phyloP scores from a whole-genome alignment of 2,888 invertebrate genomes.

The Perizoma affinitatum region DNA sequence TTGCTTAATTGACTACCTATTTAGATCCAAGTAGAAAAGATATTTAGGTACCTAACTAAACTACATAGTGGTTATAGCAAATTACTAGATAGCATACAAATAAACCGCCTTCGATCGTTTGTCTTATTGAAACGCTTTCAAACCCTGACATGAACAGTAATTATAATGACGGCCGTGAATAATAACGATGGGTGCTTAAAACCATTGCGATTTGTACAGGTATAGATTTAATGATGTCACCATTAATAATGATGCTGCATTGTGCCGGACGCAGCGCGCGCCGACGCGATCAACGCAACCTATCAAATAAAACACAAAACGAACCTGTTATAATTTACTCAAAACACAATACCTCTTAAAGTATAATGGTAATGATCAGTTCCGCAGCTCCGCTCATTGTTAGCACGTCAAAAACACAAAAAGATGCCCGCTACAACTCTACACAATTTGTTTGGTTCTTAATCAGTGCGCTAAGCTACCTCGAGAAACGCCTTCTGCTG shows the following conservation, averaged over 20 bases:
- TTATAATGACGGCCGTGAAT: constrained; percentile 50
- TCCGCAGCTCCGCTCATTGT: constrained; percentile 76
- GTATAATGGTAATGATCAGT: constrained; percentile 83
- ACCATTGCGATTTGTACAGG: constrained; percentile 58
- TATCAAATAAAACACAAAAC: constrained; percentile 73
- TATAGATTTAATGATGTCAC: constrained; percentile 73
- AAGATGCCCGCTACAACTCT: constrained; percentile 59
- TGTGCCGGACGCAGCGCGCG: constrained; percentile 58
- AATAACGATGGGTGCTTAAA: constrained; percentile 47
- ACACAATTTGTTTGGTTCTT: constrained; percentile 77
- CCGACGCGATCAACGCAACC: constrained; percentile 51
- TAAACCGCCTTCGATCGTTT: constrained; percentile 55
- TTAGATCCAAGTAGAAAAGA: constrained; percentile 55
- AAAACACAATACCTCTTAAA: constrained; percentile 83
- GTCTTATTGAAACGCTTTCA: constrained; percentile 48
- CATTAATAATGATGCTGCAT: constrained; percentile 76
- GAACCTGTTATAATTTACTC: constrained; percentile 83
- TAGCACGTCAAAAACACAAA: constrained; percentile 77
- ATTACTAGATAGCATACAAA: constrained; percentile 55
- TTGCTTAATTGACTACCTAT: constrained; percentile 66
- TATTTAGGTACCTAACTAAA: constrained; percentile 49
- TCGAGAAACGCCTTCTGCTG: constrained; percentile 59
- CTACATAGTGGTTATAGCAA: constrained; percentile 51
- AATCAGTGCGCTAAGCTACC: constrained; percentile 68
- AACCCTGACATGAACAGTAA: constrained; percentile 48